Percentiles rank a stretch among this genome's conserved stretches.
Conservation (phyloP, 2,113 vertebrate species). For the Ailurus styani region DNA sequence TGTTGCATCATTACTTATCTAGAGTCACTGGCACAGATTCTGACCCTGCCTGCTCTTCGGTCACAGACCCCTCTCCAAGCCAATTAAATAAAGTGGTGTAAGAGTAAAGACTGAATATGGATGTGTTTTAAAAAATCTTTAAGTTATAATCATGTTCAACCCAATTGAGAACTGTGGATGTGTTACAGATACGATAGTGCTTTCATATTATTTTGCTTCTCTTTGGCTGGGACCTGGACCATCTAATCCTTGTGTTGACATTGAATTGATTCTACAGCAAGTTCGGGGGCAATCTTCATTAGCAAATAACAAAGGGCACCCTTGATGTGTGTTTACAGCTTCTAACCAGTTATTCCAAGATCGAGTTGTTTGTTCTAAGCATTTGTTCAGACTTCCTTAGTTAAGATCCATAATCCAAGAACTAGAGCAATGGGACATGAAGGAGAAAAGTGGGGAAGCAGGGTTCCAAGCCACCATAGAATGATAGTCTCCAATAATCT, state of each 20-base stretch:
- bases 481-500: not conserved
- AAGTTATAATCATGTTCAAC: not conserved
- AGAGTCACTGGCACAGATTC: not conserved
- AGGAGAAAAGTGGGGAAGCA: not conserved
- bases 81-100: not conserved
- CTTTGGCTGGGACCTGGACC: not conserved
- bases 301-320: conserved; percentile 50
- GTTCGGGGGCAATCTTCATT: conserved; percentile 28
- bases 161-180: not conserved
- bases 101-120: not conserved
- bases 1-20: not conserved
- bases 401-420: conserved; percentile 5
- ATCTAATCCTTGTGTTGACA: conserved; percentile 7
- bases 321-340: conserved; percentile 21
- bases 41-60: not conserved
- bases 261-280: not conserved
- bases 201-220: not conserved
- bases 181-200: not conserved
- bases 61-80: not conserved
- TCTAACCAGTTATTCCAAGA: not conserved
- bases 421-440: not conserved
- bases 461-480: fast-evolving
- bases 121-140: not conserved
- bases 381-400: conserved; percentile 23
- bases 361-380: conserved; percentile 38